These are phyloP conservation scores for Crematogaster levior DNA, from an alignment of 2,888 invertebrate genomes.

Conservation along the genomic window DNA sequence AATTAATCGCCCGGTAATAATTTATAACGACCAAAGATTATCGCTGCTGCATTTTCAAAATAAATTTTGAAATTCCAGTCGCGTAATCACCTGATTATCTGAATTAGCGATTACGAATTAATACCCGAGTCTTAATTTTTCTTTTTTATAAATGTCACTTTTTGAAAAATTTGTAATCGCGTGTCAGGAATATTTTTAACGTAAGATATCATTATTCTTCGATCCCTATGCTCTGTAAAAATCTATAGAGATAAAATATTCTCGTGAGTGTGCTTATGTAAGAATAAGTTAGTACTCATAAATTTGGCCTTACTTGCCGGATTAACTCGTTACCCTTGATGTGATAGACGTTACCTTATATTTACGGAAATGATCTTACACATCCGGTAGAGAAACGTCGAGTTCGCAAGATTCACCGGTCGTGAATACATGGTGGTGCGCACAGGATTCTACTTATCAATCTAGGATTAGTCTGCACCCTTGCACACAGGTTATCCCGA, in stretches of 20 bases:
- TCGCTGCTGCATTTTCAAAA: background rate
- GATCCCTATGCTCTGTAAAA: background rate
- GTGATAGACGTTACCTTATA: conserved; percentile 40
- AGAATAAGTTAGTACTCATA: background rate
- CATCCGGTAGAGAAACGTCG: conserved; percentile 36
- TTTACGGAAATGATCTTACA: conserved; percentile 46
- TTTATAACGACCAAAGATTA: background rate
- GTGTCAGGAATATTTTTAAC: background rate
- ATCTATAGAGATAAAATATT: background rate
- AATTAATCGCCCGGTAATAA: background rate
- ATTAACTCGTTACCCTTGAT: conserved; percentile 13
- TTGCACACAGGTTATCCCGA: conserved; percentile 75
- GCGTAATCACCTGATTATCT: background rate
- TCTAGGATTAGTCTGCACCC: conserved; percentile 79
- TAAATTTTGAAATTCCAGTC: background rate
- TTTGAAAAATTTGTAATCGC: background rate
- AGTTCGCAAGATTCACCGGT: conserved; percentile 60
- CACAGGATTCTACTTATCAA: conserved; percentile 78
- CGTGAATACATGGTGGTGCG: conserved; percentile 66
- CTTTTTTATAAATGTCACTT: background rate
- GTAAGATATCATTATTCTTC: background rate
- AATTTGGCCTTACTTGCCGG: conserved; percentile 2
- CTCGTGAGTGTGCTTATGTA: background rate
- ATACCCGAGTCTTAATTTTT: background rate
- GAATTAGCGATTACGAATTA: background rate